Percentiles rank a stretch among this genome's conserved stretches.
Conservation (phyloP, 2,113 vertebrate genomes). For the Ancistrus triradiatus region DNA sequence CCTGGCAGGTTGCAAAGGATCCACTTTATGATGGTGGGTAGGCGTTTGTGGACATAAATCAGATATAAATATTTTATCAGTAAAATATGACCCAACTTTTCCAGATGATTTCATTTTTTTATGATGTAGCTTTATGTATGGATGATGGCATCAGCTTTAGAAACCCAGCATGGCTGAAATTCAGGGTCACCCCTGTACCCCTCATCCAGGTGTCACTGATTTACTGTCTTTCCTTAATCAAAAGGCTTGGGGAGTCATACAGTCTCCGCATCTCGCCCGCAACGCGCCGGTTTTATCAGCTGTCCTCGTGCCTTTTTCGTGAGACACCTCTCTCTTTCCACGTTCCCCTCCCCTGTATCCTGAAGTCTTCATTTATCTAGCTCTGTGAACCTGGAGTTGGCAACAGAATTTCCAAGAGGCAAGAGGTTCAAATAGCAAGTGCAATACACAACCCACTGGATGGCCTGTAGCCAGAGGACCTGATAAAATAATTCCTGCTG, state of each 20-base stretch:
- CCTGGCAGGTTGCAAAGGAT: too few species aligned
- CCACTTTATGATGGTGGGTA: too few species aligned
- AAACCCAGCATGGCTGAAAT: too few species aligned
- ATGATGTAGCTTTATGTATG: too few species aligned
- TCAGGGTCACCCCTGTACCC: too few species aligned
- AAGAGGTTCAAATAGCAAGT: slow-evolving; percentile 41
- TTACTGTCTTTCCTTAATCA: too few species aligned
- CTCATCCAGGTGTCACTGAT: too few species aligned
- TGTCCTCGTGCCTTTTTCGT: slow-evolving; percentile 5
- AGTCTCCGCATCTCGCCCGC: slow-evolving; percentile 31
- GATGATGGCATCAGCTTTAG: too few species aligned
- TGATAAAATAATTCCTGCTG: slow-evolving; percentile 55
- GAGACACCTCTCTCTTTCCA: neutral
- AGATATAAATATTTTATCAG: too few species aligned
- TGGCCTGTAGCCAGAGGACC: slow-evolving; percentile 48
- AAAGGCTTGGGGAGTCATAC: slow-evolving; percentile 44
- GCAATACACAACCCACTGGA: slow-evolving; percentile 51
- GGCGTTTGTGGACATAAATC: too few species aligned
- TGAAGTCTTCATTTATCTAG: slow-evolving; percentile 48
- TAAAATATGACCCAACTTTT: too few species aligned
- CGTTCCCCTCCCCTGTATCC: neutral
- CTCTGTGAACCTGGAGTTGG: slow-evolving; percentile 45
- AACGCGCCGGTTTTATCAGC: slow-evolving; percentile 43
- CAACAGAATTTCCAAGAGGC: slow-evolving; percentile 47
- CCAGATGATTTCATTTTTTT: too few species aligned